These are phyloP conservation scores for Paracyclopina nana DNA, from an alignment of 1,140 invertebrate genomes.

Conservation along the genomic window DNA sequence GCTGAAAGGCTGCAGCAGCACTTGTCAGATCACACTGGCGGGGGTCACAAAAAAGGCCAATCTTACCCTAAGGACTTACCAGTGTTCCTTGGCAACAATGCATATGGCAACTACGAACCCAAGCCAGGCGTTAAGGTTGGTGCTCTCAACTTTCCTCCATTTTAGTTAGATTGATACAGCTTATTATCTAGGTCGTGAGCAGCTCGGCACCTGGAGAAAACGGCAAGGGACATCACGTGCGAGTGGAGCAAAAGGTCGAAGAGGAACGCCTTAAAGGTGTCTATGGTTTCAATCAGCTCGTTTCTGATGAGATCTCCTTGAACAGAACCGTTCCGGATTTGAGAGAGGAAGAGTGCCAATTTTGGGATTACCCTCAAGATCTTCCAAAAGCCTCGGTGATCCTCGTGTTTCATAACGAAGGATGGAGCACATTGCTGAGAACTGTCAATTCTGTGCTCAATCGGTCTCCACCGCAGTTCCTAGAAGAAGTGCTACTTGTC, in stretches of 20 bases:
- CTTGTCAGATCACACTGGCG: not conserved
- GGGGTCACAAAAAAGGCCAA: not conserved
- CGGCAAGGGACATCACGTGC: slow-evolving; percentile 50
- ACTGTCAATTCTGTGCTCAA: slow-evolving; percentile 67
- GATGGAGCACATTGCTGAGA: slow-evolving; percentile 22
- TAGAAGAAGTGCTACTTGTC: slow-evolving; percentile 90
- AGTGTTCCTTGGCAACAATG: slow-evolving; percentile 19
- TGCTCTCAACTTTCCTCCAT: not conserved
- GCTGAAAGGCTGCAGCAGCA: not conserved
- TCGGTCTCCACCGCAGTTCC: slow-evolving; percentile 61
- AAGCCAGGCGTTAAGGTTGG: slow-evolving; percentile 25
- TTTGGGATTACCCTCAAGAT: slow-evolving; percentile 15
- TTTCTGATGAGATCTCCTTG: slow-evolving; percentile 76
- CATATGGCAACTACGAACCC: slow-evolving; percentile 34
- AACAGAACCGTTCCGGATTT: slow-evolving; percentile 67
- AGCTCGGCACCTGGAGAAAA: slow-evolving; percentile 54
- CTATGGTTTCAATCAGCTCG: slow-evolving; percentile 93
- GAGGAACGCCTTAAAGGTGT: slow-evolving; percentile 33
- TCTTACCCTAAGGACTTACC: slow-evolving; percentile 15
- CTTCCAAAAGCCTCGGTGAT: slow-evolving; percentile 39
- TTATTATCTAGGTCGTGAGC: not conserved
- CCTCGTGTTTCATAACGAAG: slow-evolving; percentile 97
- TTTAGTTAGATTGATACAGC: not conserved
- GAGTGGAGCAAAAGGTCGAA: slow-evolving; percentile 51
- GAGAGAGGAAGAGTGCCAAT: slow-evolving; percentile 50